Conservation (phyloP, 2,113 vertebrate genomes). For the Cepphus grylle region DNA sequence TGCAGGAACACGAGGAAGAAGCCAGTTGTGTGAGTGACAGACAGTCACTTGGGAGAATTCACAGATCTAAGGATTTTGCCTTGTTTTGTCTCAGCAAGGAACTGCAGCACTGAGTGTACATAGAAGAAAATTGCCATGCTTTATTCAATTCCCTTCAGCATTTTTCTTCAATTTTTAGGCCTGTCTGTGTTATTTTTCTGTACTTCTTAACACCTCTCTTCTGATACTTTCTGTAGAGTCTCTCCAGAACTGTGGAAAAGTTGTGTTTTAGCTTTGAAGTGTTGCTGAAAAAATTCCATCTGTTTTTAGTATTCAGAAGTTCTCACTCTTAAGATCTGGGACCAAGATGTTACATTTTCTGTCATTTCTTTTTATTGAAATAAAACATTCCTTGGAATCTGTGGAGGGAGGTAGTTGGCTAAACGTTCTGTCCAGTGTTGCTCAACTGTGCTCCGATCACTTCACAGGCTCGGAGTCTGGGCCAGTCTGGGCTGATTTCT, state of each 20-base stretch:
- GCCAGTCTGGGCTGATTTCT: constrained; percentile 32
- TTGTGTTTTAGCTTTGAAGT: neutral
- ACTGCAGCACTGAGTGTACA: neutral
- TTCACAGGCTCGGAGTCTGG: neutral
- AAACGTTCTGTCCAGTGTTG: constrained; percentile 36
- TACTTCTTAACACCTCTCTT: neutral
- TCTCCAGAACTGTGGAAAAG: neutral
- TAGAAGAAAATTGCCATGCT: neutral
- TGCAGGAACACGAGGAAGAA: neutral
- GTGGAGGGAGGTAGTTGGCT: neutral
- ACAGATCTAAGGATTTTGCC: neutral
- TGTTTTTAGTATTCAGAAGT: neutral
- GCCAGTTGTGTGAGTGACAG: neutral
- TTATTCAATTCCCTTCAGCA: neutral
- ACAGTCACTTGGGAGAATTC: neutral
- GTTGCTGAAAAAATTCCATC: constrained; percentile 29
- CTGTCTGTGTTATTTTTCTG: neutral
- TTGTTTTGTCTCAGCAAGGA: neutral
- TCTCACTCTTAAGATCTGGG: neutral
- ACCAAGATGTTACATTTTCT: neutral
- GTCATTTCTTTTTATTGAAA: neutral
- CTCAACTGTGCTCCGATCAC: constrained; percentile 26
- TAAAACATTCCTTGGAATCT: constrained; percentile 15
- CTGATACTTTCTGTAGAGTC: neutral
- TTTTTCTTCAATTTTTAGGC: neutral